A percentile compares a stretch with the other conserved stretches of the same genome.
Conservation (phyloP, 2,113 vertebrate genomes). For the Nothobranchius kuhntae region DNA sequence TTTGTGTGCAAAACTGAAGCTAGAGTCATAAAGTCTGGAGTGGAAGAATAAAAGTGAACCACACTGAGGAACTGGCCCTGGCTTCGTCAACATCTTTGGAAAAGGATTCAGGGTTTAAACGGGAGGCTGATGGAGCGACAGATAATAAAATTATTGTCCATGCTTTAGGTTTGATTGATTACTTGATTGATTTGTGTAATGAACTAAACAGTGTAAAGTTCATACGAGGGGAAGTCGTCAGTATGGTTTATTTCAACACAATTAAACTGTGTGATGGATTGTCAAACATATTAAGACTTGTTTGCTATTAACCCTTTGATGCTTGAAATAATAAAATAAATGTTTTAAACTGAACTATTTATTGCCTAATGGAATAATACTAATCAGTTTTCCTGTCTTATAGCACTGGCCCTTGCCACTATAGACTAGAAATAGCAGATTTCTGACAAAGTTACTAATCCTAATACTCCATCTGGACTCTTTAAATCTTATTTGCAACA, state of each 20-base stretch:
- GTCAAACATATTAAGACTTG: conserved; percentile 1
- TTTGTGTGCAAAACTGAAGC: not conserved
- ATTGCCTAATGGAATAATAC: too few species aligned
- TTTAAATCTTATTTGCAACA: too few species aligned
- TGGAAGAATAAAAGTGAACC: conserved; percentile 2
- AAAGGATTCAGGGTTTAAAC: conserved; percentile 7
- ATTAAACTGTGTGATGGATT: conserved; percentile 7
- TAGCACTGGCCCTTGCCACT: too few species aligned
- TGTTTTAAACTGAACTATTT: too few species aligned
- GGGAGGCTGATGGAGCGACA: not conserved
- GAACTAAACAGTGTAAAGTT: conserved; percentile 3
- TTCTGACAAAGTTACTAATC: too few species aligned
- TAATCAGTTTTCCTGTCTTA: too few species aligned
- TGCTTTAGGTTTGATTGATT: conserved; percentile 24
- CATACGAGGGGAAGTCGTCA: conserved; percentile 14
- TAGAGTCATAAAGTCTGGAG: conserved; percentile 4
- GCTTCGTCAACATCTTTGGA: conserved; percentile 9
- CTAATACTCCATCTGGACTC: too few species aligned
- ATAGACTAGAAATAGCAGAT: too few species aligned
- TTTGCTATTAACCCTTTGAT: not conserved
- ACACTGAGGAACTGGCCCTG: conserved; percentile 1
- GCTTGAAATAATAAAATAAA: too few species aligned
- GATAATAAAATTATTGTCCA: conserved; percentile 11
- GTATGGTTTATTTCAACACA: conserved; percentile 12
- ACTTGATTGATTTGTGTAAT: conserved; percentile 30